Evolutionary conservation across 2,113 vertebrate species (phyloP).

Genomic region (Regulus satrapa): DNA sequence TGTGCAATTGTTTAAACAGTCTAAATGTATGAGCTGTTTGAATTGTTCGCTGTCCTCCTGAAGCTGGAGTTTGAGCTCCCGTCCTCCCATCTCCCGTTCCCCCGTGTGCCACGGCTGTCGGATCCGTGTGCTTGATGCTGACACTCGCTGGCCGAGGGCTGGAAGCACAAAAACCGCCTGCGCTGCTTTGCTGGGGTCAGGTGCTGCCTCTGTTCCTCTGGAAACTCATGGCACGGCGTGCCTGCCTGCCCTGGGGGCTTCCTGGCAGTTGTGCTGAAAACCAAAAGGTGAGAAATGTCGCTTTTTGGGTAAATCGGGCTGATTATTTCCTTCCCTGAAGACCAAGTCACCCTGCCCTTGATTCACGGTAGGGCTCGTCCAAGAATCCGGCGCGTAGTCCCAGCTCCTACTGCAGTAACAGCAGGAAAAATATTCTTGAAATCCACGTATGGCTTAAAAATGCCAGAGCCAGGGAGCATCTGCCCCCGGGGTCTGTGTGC

Average conservation of each 20-base stretch:
- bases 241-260: not conserved
- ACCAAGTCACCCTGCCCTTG: not conserved
- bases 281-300: not conserved
- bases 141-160: not conserved
- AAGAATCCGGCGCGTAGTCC: not conserved
- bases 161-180: not conserved
- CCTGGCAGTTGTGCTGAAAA: not conserved
- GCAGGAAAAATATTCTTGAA: not conserved
- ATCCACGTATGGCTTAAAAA: not conserved
- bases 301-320: not conserved
- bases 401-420: not conserved
- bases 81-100: not conserved
- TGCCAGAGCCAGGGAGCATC: not conserved
- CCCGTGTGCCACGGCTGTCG: fast-evolving
- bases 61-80: not conserved
- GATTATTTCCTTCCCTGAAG: not conserved
- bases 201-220: fast-evolving
- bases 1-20: too few relatives aligned
- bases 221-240: fast-evolving
- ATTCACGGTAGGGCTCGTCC: not conserved
- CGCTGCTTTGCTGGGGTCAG: not conserved
- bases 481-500: fast-evolving
- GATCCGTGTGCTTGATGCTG: not conserved
- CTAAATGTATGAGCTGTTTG: too few relatives aligned
- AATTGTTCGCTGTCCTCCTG: not conserved